These are phyloP conservation scores for Semnornis frantzii DNA, from an alignment of 2,113 vertebrate genomes.

Conservation along the genomic window DNA sequence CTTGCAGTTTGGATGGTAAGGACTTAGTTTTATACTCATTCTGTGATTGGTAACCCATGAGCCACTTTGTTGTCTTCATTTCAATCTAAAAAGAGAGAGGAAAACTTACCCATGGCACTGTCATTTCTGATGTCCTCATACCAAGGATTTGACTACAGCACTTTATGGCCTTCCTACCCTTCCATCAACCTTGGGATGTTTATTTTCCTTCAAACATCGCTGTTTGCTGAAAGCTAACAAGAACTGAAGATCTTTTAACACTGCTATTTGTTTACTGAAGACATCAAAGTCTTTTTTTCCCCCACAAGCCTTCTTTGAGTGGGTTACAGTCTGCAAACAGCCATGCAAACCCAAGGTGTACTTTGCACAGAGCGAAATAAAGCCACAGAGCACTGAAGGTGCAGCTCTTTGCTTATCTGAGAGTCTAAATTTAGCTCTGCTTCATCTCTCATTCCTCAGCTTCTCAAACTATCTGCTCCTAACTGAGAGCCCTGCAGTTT, in stretches of 20 bases:
- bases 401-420: not conserved
- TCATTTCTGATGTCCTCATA: not conserved
- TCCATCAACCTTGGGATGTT: slow-evolving; percentile 46
- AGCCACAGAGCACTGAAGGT: not conserved
- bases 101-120: not conserved
- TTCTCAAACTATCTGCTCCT: not conserved
- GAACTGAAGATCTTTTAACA: slow-evolving; percentile 40
- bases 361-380: not conserved
- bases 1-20: not conserved
- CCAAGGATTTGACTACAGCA: not conserved
- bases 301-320: not conserved
- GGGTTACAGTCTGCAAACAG: not conserved
- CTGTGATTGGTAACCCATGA: not conserved
- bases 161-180: slow-evolving; percentile 16
- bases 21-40: not conserved
- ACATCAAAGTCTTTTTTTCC: slow-evolving; percentile 23
- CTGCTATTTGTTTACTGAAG: slow-evolving; percentile 44
- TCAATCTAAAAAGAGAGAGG: not conserved
- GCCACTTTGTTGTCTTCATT: not conserved
- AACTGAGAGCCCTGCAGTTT: not conserved
- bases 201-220: slow-evolving; percentile 42
- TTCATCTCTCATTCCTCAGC: not conserved
- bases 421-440: not conserved
- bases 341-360: not conserved
- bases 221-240: slow-evolving; percentile 37